A percentile compares a stretch with the other conserved stretches of the same genome.
These are phyloP conservation scores for Ibidorhyncha struthersii DNA, from an alignment of 2,113 vertebrate species.

Conservation along the genomic window DNA sequence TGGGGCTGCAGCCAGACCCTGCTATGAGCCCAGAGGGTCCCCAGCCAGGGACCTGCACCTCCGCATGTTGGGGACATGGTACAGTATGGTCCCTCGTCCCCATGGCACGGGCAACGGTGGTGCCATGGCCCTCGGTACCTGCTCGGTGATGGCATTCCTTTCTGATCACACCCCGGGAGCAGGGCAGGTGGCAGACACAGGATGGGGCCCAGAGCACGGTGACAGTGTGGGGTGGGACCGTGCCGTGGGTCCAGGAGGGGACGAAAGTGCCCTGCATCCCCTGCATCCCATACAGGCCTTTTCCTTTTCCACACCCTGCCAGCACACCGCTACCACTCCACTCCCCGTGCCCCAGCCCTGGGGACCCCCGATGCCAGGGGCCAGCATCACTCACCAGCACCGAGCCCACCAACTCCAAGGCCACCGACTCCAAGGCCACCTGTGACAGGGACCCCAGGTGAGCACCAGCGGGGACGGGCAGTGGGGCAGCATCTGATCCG, in stretches of 20 bases:
- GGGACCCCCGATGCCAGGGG: not conserved
- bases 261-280: not conserved
- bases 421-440: conserved; percentile 20
- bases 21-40: not conserved
- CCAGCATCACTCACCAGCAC: conserved; percentile 42
- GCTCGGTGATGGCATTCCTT: not conserved
- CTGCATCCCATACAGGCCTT: not conserved
- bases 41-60: not conserved
- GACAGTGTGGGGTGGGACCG: not conserved
- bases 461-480: not conserved
- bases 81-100: not conserved
- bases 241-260: not conserved
- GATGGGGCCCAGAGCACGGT: rapidly evolving
- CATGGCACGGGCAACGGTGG: not conserved
- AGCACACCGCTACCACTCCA: rapidly evolving
- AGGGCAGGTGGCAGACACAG: not conserved
- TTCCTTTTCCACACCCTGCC: not conserved
- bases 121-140: not conserved
- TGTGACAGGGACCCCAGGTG: rapidly evolving
- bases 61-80: rapidly evolving
- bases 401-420: conserved; percentile 36
- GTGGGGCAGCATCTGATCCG: rapidly evolving
- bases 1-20: not conserved
- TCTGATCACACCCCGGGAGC: not conserved
- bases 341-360: not conserved